phyloP scores from a whole-genome alignment of 2,888 invertebrate species.

The Mycalesis mineus region DNA sequence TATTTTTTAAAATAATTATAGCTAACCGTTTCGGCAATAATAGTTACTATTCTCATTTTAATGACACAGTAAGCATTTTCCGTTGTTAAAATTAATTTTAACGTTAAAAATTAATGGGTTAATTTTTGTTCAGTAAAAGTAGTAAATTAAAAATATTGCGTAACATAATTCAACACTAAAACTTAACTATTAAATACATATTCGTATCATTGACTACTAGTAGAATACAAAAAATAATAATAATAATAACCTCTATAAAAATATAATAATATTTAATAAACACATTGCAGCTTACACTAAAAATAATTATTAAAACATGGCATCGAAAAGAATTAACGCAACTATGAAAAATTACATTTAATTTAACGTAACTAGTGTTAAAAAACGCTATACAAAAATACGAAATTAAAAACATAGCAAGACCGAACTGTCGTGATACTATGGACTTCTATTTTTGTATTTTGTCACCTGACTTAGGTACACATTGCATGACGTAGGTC shows the following conservation, averaged over 20 bases:
- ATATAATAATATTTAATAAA: conserved; percentile 72
- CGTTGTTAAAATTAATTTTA: conserved; percentile 65
- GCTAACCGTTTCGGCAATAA: conserved; percentile 79
- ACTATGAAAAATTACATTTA: conserved; percentile 39
- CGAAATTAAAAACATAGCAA: conserved; percentile 37
- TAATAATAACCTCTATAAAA: conserved; percentile 70
- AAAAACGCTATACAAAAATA: conserved; percentile 42
- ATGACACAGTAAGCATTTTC: conserved; percentile 77
- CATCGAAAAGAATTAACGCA: conserved; percentile 61
- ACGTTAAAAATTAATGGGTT: conserved; percentile 59
- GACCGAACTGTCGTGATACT: conserved; percentile 21
- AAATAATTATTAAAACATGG: conserved; percentile 70
- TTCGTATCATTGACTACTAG: conserved; percentile 59
- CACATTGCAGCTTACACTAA: conserved; percentile 61
- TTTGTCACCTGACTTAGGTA: conserved; percentile 25
- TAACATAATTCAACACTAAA: conserved; percentile 72
- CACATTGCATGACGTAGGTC: conserved; percentile 21
- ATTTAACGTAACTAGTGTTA: conserved; percentile 37
- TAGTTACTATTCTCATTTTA: conserved; percentile 71
- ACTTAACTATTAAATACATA: conserved; percentile 64
- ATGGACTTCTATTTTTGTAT: conserved; percentile 25
- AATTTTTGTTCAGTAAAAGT: conserved; percentile 59
- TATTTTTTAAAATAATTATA: conserved; percentile 80
- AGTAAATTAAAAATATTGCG: conserved; percentile 53
- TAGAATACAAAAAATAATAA: conserved; percentile 57